Evolutionary conservation across 1,140 invertebrate genomes (phyloP).

Genomic region (Calliopsis andreniformis): DNA sequence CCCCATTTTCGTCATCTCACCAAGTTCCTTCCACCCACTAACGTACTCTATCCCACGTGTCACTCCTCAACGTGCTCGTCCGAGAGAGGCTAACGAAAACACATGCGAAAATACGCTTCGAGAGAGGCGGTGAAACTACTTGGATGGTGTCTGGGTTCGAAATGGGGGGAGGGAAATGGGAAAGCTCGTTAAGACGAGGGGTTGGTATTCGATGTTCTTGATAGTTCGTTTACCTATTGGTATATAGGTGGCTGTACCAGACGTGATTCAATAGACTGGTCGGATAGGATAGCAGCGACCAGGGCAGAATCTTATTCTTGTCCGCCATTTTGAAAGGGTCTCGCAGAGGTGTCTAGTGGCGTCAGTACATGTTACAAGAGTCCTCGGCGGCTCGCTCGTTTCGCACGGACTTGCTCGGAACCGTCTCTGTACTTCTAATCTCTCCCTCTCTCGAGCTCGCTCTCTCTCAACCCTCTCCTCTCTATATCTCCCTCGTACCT

Average conservation of each 20-base stretch:
- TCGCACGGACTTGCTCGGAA: conserved; percentile 23
- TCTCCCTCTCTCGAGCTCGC: neutral
- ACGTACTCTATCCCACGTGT: too few species aligned
- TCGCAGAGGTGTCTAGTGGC: conserved; percentile 19
- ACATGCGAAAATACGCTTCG: neutral
- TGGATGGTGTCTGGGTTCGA: too few species aligned
- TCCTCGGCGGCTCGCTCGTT: conserved; percentile 31
- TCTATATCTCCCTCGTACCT: conserved; percentile 36
- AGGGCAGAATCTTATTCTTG: conserved; percentile 78
- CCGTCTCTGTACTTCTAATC: conserved; percentile 3
- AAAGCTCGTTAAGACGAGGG: neutral
- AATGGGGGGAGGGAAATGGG: neutral
- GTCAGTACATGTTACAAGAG: conserved; percentile 58
- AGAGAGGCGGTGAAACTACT: neutral
- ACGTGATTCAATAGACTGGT: conserved; percentile 77
- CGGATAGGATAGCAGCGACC: conserved; percentile 77
- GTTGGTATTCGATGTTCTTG: neutral
- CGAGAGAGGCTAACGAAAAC: neutral
- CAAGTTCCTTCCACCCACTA: too few species aligned
- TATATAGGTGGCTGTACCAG: conserved; percentile 78
- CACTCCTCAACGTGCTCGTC: neutral
- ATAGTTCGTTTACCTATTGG: conserved; percentile 75
- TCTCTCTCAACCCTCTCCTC: neutral
- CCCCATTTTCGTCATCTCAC: too few species aligned
- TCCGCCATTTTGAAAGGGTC: conserved; percentile 75